Percentiles rank a stretch among this genome's conserved stretches.
These are phyloP conservation scores for Glyptemys insculpta DNA, from an alignment of 2,797 vertebrate species.

Conservation along the genomic window DNA sequence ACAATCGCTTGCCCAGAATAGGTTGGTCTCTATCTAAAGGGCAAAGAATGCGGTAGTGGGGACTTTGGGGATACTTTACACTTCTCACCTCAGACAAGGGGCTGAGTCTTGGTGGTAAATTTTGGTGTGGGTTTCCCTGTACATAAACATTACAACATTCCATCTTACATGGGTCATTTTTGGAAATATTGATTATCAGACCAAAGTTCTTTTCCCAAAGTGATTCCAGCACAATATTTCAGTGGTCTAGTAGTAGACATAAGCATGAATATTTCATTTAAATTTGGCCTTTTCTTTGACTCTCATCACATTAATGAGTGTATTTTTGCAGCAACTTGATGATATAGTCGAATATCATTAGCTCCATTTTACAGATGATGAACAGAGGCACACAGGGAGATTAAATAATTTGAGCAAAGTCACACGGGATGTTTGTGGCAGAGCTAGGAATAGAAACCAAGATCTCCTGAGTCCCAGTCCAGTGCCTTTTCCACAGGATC, in stretches of 20 bases:
- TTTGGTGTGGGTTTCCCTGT: background rate
- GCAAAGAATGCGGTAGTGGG: background rate
- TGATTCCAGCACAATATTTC: background rate
- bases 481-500: background rate
- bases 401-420: background rate
- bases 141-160: background rate
- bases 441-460: background rate
- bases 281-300: background rate
- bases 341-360: too few relatives aligned
- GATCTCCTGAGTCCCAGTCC: background rate
- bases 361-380: background rate
- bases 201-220: background rate
- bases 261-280: background rate
- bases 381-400: accelerated
- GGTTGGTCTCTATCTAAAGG: background rate
- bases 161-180: background rate
- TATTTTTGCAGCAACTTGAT: background rate
- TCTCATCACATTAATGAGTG: background rate
- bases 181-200: background rate
- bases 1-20: background rate
- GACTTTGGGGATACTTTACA: background rate
- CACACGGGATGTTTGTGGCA: background rate
- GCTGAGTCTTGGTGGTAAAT: background rate
- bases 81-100: background rate
- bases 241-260: accelerated